Conservation (phyloP, 2,797 vertebrate species). For the Ptychobarbus kaznakovi region DNA sequence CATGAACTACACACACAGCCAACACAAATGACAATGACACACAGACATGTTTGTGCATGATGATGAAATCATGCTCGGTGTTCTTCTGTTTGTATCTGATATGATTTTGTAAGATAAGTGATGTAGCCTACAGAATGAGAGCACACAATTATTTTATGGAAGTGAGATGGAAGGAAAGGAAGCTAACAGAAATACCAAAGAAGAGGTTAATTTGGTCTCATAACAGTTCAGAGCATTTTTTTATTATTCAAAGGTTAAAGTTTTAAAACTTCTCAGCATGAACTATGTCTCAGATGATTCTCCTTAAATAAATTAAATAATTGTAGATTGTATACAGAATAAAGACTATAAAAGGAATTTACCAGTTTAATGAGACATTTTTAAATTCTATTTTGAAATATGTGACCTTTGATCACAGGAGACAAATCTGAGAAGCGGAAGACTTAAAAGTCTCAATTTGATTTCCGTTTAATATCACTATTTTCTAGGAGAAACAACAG, state of each 20-base stretch:
- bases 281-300: neutral
- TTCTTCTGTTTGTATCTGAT: constrained; percentile 2
- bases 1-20: constrained; percentile 17
- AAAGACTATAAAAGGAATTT: neutral
- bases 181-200: neutral
- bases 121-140: neutral
- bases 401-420: neutral
- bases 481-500: neutral
- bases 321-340: neutral
- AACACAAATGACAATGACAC: neutral
- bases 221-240: neutral
- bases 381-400: neutral
- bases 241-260: neutral
- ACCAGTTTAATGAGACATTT: neutral
- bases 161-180: neutral
- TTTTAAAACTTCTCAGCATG: neutral
- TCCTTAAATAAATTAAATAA: neutral
- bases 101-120: neutral
- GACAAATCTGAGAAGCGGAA: neutral
- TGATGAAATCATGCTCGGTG: neutral
- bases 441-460: neutral
- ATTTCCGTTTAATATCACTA: neutral
- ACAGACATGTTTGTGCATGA: neutral
- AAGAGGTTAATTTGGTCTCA: neutral
- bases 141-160: neutral